A percentile compares a stretch with the other conserved stretches of the same genome.
phyloP scores from a whole-genome alignment of 2,797 vertebrate genomes.

The Coendou prehensilis region DNA sequence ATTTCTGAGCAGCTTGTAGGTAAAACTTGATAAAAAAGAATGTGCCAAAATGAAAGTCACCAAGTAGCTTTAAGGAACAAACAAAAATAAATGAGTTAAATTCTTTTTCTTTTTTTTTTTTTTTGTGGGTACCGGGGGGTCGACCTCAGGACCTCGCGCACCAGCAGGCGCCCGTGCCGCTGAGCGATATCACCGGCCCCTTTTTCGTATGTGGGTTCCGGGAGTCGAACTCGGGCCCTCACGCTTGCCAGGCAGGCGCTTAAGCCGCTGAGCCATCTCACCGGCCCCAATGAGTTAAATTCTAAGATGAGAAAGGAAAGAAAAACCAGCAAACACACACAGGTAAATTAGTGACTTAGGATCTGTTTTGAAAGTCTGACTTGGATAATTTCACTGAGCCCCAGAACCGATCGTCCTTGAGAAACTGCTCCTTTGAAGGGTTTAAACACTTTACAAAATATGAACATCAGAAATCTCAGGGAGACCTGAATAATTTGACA shows the following conservation, averaged over 20 bases:
- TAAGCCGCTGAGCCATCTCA: no score
- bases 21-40: neutral
- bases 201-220: no score
- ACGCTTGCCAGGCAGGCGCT: no score
- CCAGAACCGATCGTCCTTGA: neutral
- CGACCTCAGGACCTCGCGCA: no score
- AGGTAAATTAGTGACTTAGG: neutral
- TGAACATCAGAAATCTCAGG: neutral
- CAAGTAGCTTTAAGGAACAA: neutral
- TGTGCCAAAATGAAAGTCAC: neutral
- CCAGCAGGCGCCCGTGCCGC: no score
- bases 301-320: neutral
- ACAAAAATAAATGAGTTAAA: neutral
- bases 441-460: neutral
- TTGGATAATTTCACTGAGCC: neutral
- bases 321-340: neutral
- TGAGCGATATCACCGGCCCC: no score
- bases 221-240: no score
- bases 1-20: neutral
- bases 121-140: no score
- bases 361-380: neutral
- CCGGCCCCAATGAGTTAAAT: neutral
- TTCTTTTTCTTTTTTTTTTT: no score
- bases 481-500: neutral
- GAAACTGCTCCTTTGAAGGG: neutral